These are phyloP conservation scores for Andrena dorsata DNA, from an alignment of 2,888 invertebrate species.

Conservation along the genomic window DNA sequence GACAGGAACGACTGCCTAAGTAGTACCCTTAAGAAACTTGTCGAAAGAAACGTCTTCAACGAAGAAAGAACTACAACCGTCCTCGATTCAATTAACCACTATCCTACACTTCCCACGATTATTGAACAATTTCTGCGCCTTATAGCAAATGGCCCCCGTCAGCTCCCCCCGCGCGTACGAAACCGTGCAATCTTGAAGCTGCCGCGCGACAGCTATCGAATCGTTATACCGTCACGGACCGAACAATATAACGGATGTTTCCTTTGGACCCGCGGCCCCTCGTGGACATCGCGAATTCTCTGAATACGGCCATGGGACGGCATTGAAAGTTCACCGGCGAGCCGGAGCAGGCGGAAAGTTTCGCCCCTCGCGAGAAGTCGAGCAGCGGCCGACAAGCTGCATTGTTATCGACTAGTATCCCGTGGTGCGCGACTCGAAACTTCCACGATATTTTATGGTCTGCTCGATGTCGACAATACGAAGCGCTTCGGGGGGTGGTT, in stretches of 20 bases:
- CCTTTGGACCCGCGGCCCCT: neutral
- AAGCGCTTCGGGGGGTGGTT: constrained; percentile 1
- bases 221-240: neutral
- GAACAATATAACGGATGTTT: constrained; percentile 7
- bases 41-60: too few relatives aligned
- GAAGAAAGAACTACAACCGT: too few relatives aligned
- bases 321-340: constrained; percentile 36
- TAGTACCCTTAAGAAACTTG: too few relatives aligned
- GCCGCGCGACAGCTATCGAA: neutral
- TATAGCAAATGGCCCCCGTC: too few relatives aligned
- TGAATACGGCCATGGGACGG: constrained; percentile 10
- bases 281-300: neutral
- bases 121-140: too few relatives aligned
- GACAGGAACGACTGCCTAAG: too few relatives aligned
- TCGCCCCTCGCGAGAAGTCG: constrained; percentile 46
- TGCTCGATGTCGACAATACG: constrained; percentile 50
- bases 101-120: too few relatives aligned
- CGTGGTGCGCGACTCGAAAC: constrained; percentile 39
- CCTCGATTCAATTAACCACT: too few relatives aligned
- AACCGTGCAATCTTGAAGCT: too few relatives aligned
- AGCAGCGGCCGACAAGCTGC: constrained; percentile 30
- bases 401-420: constrained; percentile 54
- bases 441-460: constrained; percentile 65
- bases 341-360: constrained; percentile 53
- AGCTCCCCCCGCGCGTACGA: neutral